Conservation (phyloP, 2,113 vertebrate species). For the Oncorhynchus clarkii region DNA sequence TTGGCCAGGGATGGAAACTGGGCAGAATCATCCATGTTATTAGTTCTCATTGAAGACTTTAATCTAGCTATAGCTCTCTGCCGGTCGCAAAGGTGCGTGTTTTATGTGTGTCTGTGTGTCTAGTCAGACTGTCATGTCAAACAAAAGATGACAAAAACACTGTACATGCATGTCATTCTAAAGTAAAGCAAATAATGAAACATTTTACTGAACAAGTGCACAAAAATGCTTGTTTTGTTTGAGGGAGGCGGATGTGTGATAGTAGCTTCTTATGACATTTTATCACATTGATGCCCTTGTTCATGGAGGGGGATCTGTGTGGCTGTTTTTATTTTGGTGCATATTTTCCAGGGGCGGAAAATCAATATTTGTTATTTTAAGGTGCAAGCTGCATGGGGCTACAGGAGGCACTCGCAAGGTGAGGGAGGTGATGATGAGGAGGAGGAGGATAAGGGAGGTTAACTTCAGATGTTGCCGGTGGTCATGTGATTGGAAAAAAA, state of each 20-base stretch:
- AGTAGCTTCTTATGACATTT: slow-evolving; percentile 44
- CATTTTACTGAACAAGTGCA: slow-evolving; percentile 38
- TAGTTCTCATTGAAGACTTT: slow-evolving; percentile 44
- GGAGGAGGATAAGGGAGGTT: slow-evolving; percentile 27
- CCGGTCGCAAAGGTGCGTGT: slow-evolving; percentile 44
- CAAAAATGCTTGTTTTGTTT: slow-evolving; percentile 47
- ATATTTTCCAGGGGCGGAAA: slow-evolving; percentile 28
- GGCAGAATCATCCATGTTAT: slow-evolving; percentile 32
- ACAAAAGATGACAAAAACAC: slow-evolving; percentile 31
- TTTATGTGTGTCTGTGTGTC: slow-evolving; percentile 60
- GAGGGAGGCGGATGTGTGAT: slow-evolving; percentile 59
- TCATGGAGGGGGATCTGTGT: slow-evolving; percentile 60
- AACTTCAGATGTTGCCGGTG: slow-evolving; percentile 35
- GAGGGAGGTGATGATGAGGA: slow-evolving; percentile 37
- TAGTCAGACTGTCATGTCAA: slow-evolving; percentile 38
- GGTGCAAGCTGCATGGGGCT: slow-evolving; percentile 12
- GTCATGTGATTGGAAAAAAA: slow-evolving; percentile 26
- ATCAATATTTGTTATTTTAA: slow-evolving; percentile 23
- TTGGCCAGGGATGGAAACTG: slow-evolving; percentile 43
- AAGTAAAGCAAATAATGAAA: slow-evolving; percentile 53
- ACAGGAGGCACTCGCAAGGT: slow-evolving; percentile 18
- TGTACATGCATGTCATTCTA: slow-evolving; percentile 2
- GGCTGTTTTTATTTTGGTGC: slow-evolving; percentile 46
- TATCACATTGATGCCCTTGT: slow-evolving; percentile 62
- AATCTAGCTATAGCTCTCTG: slow-evolving; percentile 65